phyloP scores from a whole-genome alignment of 2,113 vertebrate species.

The Muntiacus muntjak region DNA sequence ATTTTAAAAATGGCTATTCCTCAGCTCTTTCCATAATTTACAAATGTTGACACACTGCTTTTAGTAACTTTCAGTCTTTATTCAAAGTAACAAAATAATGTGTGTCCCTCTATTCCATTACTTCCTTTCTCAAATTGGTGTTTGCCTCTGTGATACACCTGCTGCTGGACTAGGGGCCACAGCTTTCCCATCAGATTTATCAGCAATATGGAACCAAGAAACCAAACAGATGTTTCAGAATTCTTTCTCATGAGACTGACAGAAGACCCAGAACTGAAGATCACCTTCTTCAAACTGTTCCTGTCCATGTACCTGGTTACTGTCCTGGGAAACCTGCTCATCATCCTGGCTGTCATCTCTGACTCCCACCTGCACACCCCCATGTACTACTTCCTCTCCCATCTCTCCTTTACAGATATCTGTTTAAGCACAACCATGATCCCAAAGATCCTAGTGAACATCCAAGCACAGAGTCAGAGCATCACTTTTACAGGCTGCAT shows the following conservation, averaged over 20 bases:
- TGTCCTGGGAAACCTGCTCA: background rate
- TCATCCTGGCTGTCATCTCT: background rate
- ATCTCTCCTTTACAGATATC: background rate
- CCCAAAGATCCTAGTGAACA: slow-evolving; percentile 36
- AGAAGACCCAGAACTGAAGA: background rate
- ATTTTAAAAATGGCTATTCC: background rate
- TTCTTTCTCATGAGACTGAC: slow-evolving; percentile 34
- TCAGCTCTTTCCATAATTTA: background rate
- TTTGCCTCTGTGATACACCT: background rate
- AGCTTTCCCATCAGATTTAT: background rate
- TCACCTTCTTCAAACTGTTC: background rate
- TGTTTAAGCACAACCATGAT: background rate
- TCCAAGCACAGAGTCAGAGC: background rate
- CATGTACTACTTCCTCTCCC: slow-evolving; percentile 34
- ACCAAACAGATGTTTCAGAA: background rate
- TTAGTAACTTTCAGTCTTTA: background rate
- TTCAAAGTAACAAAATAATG: background rate
- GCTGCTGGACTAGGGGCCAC: background rate
- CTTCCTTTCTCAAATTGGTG: background rate
- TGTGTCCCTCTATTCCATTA: background rate
- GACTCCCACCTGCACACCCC: background rate
- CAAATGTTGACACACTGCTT: background rate
- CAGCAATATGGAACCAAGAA: background rate
- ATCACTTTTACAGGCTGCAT: background rate
- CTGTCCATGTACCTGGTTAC: slow-evolving; percentile 30